Conservation (phyloP, 2,797 vertebrate species). For the Balearica regulorum region DNA sequence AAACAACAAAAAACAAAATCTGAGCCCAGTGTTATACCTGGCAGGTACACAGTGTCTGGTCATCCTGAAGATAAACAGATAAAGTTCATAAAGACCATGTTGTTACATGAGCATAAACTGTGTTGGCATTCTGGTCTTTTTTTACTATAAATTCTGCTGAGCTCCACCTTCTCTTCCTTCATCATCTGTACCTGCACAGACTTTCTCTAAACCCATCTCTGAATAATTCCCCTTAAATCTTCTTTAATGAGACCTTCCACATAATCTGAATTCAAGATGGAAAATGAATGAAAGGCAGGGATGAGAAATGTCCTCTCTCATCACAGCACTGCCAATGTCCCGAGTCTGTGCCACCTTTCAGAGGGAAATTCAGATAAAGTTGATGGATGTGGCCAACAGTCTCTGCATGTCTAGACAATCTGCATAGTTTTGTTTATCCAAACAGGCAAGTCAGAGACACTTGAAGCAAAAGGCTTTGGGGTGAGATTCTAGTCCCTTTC, state of each 20-base stretch:
- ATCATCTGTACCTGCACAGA: not conserved
- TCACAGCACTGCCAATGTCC: not conserved
- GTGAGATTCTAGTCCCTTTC: not conserved
- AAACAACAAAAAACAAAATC: not conserved
- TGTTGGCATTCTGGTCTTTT: not conserved
- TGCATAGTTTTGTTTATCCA: slow-evolving; percentile 18
- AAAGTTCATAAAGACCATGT: not conserved
- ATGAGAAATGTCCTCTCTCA: slow-evolving; percentile 10
- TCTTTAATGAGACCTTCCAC: not conserved
- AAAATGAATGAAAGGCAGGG: not conserved
- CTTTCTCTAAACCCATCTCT: not conserved
- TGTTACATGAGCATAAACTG: not conserved
- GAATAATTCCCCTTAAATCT: not conserved
- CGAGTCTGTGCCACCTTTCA: not conserved
- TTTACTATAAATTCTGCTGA: not conserved
- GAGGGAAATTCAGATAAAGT: not conserved
- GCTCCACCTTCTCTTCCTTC: not conserved
- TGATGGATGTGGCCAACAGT: not conserved
- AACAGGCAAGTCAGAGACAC: not conserved
- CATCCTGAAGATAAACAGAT: not conserved
- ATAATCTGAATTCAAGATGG: not conserved
- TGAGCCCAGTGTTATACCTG: not conserved
- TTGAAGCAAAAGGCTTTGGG: not conserved
- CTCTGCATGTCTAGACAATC: slow-evolving; percentile 15
- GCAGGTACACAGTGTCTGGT: not conserved